Evolutionary conservation across 2,888 invertebrate genomes (phyloP).

Genomic region (Eumerus sabulonum): DNA sequence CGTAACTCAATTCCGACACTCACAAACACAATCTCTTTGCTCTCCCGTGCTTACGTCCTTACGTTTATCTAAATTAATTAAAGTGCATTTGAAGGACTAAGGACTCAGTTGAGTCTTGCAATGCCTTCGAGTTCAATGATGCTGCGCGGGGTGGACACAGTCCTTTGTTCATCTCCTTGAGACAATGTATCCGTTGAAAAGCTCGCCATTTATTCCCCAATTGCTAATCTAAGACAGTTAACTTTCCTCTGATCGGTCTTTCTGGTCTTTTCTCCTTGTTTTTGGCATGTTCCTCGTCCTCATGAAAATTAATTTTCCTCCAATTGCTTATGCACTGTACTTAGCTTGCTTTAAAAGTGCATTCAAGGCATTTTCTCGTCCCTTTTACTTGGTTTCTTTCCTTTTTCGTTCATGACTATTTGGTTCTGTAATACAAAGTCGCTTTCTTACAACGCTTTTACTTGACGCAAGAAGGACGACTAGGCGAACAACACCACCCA

Average conservation of each 20-base stretch:
- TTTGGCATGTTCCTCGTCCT: constrained; percentile 38
- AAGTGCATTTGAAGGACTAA: constrained; percentile 30
- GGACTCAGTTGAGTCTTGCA: neutral
- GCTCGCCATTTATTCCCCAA: constrained; percentile 41
- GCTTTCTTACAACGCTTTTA: no score
- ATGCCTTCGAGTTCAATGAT: neutral
- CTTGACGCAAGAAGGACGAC: constrained; percentile 10
- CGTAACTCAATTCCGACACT: neutral
- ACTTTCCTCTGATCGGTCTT: constrained; percentile 47
- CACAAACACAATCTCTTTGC: neutral
- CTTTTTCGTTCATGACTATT: no score
- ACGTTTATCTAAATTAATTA: constrained; percentile 15
- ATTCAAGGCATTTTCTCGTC: constrained; percentile 12
- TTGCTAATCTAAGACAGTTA: constrained; percentile 61
- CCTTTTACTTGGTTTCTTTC: constrained; percentile 44
- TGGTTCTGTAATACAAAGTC: no score
- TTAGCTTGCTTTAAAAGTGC: constrained; percentile 45
- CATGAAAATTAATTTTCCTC: constrained; percentile 63
- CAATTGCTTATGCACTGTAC: constrained; percentile 49
- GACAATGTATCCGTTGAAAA: constrained; percentile 28
- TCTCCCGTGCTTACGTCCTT: neutral
- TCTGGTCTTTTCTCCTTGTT: constrained; percentile 10
- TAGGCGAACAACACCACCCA: no score
- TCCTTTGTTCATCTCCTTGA: neutral
- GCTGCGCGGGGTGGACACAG: neutral